These are phyloP conservation scores for Tineola bisselliella DNA, from an alignment of 2,888 invertebrate species.

Conservation along the genomic window DNA sequence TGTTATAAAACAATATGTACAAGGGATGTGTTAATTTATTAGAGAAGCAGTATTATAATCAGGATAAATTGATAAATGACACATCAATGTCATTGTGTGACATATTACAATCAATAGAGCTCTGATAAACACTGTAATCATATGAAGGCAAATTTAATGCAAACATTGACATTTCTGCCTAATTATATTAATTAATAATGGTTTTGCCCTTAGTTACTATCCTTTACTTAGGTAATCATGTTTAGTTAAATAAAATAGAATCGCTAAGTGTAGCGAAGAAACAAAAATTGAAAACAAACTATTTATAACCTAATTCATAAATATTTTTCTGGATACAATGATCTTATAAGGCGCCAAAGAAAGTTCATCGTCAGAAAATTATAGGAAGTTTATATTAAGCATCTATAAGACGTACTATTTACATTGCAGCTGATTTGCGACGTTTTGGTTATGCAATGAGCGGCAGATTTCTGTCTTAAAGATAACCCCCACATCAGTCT, in stretches of 20 bases:
- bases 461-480: conserved; percentile 12
- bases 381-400: not conserved
- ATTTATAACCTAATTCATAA: not conserved
- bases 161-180: too few species aligned
- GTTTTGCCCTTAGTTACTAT: too few species aligned
- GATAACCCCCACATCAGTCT: not conserved
- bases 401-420: not conserved
- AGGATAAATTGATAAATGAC: conserved; percentile 3
- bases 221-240: too few species aligned
- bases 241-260: too few species aligned
- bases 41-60: not conserved
- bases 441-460: conserved; percentile 63
- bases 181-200: too few species aligned
- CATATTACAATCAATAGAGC: conserved; percentile 10
- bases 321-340: not conserved
- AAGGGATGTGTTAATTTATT: too few species aligned
- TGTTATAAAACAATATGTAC: too few species aligned
- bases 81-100: conserved; percentile 18
- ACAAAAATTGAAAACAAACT: not conserved
- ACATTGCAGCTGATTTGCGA: conserved; percentile 22
- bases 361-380: not conserved
- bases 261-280: not conserved
- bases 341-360: not conserved
- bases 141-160: not conserved
- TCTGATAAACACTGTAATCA: not conserved